phyloP scores from a whole-genome alignment of 1,140 invertebrate species.

The Odontomachus brunneus region DNA sequence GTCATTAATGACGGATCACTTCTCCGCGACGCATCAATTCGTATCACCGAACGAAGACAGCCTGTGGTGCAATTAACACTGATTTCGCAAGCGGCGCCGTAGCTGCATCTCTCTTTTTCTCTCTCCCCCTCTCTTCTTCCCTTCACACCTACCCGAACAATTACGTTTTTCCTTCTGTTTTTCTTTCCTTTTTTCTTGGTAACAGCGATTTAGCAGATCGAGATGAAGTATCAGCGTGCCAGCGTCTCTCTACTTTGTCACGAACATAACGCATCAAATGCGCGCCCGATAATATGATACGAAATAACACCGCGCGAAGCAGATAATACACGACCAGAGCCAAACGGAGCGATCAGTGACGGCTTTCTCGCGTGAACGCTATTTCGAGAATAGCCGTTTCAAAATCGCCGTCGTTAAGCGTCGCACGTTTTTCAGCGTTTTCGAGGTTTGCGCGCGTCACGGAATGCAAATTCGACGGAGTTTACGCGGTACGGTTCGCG shows the following conservation, averaged over 20 bases:
- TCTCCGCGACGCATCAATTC: not conserved
- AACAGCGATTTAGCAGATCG: conserved; percentile 1
- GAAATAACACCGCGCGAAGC: not conserved
- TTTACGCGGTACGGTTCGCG: not conserved
- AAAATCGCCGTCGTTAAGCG: not conserved
- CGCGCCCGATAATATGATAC: not conserved
- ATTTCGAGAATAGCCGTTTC: not conserved
- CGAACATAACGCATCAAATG: not conserved
- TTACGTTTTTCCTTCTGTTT: not conserved
- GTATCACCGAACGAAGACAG: not conserved
- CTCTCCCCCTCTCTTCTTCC: too few relatives aligned
- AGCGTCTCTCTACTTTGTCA: not conserved
- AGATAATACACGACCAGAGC: not conserved
- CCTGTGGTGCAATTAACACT: conserved; percentile 27
- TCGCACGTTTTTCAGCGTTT: not conserved
- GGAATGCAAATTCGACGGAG: not conserved
- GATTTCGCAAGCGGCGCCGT: conserved; percentile 5
- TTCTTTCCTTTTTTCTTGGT: not conserved
- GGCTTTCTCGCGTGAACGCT: not conserved
- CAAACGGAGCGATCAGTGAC: too few relatives aligned
- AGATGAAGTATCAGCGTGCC: not conserved
- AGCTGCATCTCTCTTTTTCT: not conserved
- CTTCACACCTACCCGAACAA: not conserved
- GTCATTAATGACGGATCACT: not conserved
- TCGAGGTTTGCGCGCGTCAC: too few relatives aligned